Conservation (phyloP, 2,797 vertebrate genomes). For the Trachurus trachurus region DNA sequence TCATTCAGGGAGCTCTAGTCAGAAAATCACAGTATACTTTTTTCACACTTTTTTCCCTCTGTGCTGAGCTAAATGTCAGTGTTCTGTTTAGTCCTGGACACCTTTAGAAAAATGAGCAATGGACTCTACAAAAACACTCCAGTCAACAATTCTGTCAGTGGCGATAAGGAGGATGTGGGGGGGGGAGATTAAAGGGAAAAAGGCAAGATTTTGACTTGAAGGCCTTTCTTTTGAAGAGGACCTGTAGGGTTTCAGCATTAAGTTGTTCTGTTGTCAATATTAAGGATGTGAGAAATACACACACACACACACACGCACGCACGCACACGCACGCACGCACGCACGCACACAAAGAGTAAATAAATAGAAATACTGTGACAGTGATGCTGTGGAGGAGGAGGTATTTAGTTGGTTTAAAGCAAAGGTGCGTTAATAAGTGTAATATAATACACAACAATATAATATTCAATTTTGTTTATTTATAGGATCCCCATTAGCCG, state of each 20-base stretch:
- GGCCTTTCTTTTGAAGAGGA: slow-evolving; percentile 10
- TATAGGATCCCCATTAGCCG: too few relatives aligned
- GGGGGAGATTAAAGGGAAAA: slow-evolving; percentile 24
- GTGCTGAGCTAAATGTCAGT: slow-evolving; percentile 44
- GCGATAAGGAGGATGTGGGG: slow-evolving; percentile 29
- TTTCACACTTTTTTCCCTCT: slow-evolving; percentile 7
- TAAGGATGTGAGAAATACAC: neutral
- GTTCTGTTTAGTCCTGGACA: slow-evolving; percentile 38
- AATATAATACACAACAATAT: neutral
- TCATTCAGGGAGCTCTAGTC: slow-evolving; percentile 27
- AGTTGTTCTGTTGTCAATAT: neutral
- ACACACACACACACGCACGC: too few relatives aligned
- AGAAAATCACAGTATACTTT: slow-evolving; percentile 37
- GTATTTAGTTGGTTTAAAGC: neutral
- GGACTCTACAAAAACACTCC: slow-evolving; percentile 38
- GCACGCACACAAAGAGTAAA: neutral
- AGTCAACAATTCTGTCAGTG: slow-evolving; percentile 57
- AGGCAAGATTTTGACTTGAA: slow-evolving; percentile 35
- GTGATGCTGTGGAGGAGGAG: neutral
- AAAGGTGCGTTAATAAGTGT: neutral
- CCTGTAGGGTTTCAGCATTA: neutral
- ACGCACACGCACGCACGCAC: neutral
- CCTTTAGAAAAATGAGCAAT: slow-evolving; percentile 45
- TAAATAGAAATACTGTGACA: neutral
- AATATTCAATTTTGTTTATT: neutral